A percentile compares a stretch with the other conserved stretches of the same genome.
Conservation (phyloP, 2,797 vertebrate species). For the Coluber constrictor region DNA sequence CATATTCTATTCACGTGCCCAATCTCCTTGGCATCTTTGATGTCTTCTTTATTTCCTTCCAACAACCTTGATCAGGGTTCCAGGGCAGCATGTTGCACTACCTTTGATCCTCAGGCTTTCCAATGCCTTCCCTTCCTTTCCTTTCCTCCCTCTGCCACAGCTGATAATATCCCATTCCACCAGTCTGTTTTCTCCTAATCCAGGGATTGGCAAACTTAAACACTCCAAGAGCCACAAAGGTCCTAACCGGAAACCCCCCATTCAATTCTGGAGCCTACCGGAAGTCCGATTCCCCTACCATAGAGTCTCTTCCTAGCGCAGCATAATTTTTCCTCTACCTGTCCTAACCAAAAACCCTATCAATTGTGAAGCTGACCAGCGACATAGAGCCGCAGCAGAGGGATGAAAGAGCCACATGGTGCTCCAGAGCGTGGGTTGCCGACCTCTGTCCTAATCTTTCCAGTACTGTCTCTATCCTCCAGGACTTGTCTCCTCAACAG, state of each 20-base stretch:
- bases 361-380: too few relatives aligned
- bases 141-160: not conserved
- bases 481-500: not conserved
- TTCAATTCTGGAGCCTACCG: too few relatives aligned
- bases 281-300: too few relatives aligned
- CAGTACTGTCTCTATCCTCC: not conserved
- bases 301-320: too few relatives aligned
- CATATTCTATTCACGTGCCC: not conserved
- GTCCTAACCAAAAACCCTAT: too few relatives aligned
- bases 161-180: not conserved
- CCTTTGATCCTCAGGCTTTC: not conserved
- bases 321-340: too few relatives aligned
- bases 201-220: too few relatives aligned
- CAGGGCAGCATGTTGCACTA: not conserved
- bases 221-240: too few relatives aligned
- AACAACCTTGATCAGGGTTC: not conserved
- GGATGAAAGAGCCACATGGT: too few relatives aligned
- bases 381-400: too few relatives aligned
- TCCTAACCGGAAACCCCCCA: too few relatives aligned
- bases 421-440: too few relatives aligned
- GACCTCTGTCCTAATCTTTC: not conserved
- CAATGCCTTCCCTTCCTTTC: not conserved
- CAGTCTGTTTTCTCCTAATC: not conserved
- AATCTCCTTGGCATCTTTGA: not conserved
- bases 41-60: not conserved